Base-by-base conservation (phyloP, 2,113 vertebrate species). In the Bujurquina vittata region DNA sequence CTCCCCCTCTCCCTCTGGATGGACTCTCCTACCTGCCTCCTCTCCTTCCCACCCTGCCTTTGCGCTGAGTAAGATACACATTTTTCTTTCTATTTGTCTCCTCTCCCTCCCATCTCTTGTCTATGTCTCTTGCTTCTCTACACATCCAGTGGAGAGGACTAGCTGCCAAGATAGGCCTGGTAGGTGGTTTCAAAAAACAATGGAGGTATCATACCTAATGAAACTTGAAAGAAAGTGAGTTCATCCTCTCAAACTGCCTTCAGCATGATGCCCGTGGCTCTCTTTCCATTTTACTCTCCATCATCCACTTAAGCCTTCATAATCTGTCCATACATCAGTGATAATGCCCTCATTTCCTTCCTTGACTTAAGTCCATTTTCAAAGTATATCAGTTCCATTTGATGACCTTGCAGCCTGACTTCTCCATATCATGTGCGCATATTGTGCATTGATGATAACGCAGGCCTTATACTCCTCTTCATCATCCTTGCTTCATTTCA, bases 151-250 rank as follows among this genome's bases (percentile, higher is more conserved):
- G 97, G 96, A 96, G 96, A 96, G 96, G 96, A 96, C 94, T 97
- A 94, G 96, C 96, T 93, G 95, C 96, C 95, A 97, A 97, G 96
- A 97, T 99, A 94, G 98, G 97, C 96, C 97, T 97, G 98, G 98
- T 99, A 99, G 96, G 98, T 98, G 95, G 93, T 93, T 14, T 76
- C 8, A 84, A 60, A 81, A 81, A 60, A 73, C n/a, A 40, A 43
- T 29, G 14, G 69, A 40, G 59, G 60, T 63, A 57, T 88, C 83
- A 90, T 91, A 82, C 62, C 83, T 88, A 80, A 84, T 91, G 83
- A 87, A 87, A 87, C 78, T 22, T 46, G 1, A 73, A 58, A 26
- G 84, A 77, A 63, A 17, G 33, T 62, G 67, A 87, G 90, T 80
- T 78, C 83, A 72, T 57, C 49, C 15, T 79, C 75, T 85, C 59